Conservation (phyloP, 2,113 vertebrate genomes). For the Hippocampus barbouri region DNA sequence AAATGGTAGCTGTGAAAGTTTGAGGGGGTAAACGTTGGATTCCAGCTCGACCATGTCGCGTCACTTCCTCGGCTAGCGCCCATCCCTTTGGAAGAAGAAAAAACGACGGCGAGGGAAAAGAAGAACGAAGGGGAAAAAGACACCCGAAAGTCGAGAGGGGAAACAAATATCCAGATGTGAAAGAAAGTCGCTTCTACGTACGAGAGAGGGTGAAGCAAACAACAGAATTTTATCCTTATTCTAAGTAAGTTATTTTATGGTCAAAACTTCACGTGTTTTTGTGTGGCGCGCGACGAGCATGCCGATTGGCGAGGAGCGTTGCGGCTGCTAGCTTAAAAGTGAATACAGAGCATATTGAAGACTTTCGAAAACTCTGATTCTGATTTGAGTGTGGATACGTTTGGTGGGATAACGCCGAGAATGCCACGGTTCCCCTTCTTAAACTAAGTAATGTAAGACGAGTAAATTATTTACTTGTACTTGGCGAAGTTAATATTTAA, state of each 20-base stretch:
- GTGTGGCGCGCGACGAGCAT: background rate
- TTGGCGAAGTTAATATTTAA: background rate
- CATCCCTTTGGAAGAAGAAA: constrained; percentile 74
- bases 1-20: background rate
- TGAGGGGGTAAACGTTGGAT: background rate
- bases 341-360: background rate
- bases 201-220: constrained; percentile 35
- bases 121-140: constrained; percentile 36
- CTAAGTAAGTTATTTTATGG: constrained; percentile 60
- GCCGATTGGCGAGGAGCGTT: background rate
- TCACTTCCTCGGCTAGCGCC: constrained; percentile 75
- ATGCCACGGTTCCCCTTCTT: background rate
- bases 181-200: constrained; percentile 24
- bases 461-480: background rate
- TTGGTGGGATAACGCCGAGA: background rate
- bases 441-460: background rate
- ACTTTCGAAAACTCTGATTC: background rate
- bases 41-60: constrained; percentile 37
- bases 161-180: constrained; percentile 53
- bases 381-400: background rate
- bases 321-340: background rate
- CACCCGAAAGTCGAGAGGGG: constrained; percentile 33
- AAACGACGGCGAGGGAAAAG: constrained; percentile 61
- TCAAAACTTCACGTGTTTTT: constrained; percentile 17
- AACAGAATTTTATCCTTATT: constrained; percentile 26